Base-by-base conservation (phyloP, 2,113 vertebrate genomes). In the Pontoporia blainvillei region DNA sequence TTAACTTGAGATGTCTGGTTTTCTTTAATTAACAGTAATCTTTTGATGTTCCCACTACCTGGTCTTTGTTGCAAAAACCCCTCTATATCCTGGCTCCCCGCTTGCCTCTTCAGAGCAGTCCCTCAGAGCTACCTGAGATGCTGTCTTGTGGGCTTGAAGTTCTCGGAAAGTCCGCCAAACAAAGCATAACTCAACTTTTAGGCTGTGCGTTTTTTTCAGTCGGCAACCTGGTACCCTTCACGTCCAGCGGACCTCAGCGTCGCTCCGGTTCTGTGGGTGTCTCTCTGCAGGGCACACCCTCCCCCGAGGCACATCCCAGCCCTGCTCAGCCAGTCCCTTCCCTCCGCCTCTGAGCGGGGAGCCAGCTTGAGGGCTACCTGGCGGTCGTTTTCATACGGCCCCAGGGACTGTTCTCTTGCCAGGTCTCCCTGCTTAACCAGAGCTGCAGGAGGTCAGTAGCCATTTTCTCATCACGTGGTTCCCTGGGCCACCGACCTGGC, bases 371-470 rank as follows among this genome's bases (percentile, higher is more conserved):
- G 3, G 34, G 62, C 27, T 3, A 0, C 52, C 59, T 4, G 2
- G 25, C 1, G 1, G 14, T 57, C 3, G 0, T 69, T 31, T 31
- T 46, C 79, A 61, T 3, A 5, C 10, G 46, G 34, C n/a, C 57
- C 57, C 23, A 10, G 4, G 17, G 17, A 21, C 31, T 44, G n/a
- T 31, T 66, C 44, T 36, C 49, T 10, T 14, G 3, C 39, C 25
- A 1, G 23, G 31, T 67, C 18, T 23, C 31, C 36, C n/a, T 0
- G 0, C 14, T 1, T 18, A 39, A 61, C 27, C 20, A 25, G 5
- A 82, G 44, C 27, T 49, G 27, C 34, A 8, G 5, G 6, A 71
- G 49, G 11, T 11, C 44, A 4, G n/a, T 8, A 20, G 44, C 23
- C 5, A 5, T 31, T 27, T 39, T 73, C 39, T 39, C 46, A 20